phyloP scores from a whole-genome alignment of 2,888 invertebrate genomes.

The Hymenopus coronatus region DNA sequence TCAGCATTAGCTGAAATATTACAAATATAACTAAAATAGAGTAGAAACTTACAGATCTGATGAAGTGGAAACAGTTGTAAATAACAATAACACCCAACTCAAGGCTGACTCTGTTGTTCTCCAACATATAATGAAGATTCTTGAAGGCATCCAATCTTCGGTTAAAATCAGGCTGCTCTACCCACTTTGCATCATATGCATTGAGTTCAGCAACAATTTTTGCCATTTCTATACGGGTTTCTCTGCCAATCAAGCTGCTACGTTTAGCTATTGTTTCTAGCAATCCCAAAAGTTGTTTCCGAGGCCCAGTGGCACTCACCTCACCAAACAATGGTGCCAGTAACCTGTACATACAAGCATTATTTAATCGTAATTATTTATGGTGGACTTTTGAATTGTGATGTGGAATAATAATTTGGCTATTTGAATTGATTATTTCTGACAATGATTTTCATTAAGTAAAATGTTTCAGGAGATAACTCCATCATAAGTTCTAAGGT shows the following conservation, averaged over 20 bases:
- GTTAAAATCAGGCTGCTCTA: slow-evolving; percentile 93
- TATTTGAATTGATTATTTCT: too few species aligned
- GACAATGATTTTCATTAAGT: too few species aligned
- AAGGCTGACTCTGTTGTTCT: slow-evolving; percentile 53
- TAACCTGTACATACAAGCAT: slow-evolving; percentile 30
- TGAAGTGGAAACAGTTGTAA: slow-evolving; percentile 77
- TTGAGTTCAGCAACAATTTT: slow-evolving; percentile 65
- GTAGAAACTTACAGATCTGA: slow-evolving; percentile 53
- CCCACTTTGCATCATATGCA: slow-evolving; percentile 80
- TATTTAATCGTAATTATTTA: too few species aligned
- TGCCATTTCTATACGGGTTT: not conserved
- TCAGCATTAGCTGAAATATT: too few species aligned
- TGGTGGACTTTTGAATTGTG: too few species aligned
- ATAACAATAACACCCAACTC: slow-evolving; percentile 70
- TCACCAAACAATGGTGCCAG: slow-evolving; percentile 71
- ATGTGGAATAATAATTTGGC: too few species aligned
- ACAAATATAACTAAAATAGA: too few species aligned
- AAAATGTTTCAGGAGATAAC: too few species aligned
- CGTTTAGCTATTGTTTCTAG: slow-evolving; percentile 56
- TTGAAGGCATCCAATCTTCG: slow-evolving; percentile 75
- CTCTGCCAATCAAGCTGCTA: not conserved
- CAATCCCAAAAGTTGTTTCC: slow-evolving; percentile 66
- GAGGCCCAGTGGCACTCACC: slow-evolving; percentile 60
- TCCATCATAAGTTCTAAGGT: too few species aligned
- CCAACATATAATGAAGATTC: slow-evolving; percentile 56